Evolutionary conservation across 2,888 invertebrate species (phyloP).

Genomic region (Emesis russula): DNA sequence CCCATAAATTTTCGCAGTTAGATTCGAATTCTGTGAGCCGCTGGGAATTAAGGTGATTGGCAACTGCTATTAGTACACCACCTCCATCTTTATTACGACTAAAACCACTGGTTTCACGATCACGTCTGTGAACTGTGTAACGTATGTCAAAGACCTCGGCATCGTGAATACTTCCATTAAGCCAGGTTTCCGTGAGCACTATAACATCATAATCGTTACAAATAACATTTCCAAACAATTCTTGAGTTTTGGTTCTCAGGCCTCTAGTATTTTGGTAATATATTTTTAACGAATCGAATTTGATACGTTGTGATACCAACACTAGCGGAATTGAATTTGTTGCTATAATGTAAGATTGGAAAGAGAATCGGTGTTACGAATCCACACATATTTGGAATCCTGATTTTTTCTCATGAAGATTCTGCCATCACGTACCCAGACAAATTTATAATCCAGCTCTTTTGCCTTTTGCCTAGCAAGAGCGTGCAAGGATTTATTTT

Average conservation of each 20-base stretch:
- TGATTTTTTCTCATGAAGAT: not conserved
- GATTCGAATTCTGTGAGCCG: not conserved
- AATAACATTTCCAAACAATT: not conserved
- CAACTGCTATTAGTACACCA: not conserved
- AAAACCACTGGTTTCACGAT: not conserved
- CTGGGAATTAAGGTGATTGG: not conserved
- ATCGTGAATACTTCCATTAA: not conserved
- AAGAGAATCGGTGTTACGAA: not conserved
- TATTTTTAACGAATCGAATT: not conserved
- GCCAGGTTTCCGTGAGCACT: not conserved
- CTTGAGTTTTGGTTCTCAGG: not conserved
- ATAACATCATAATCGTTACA: not conserved
- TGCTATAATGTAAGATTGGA: no score
- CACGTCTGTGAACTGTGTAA: not conserved
- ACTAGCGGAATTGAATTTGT: not conserved
- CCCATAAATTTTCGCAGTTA: not conserved
- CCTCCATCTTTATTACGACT: not conserved
- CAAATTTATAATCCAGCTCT: not conserved
- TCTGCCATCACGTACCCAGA: not conserved
- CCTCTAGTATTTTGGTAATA: not conserved
- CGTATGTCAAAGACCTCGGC: not conserved
- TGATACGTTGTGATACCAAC: not conserved
- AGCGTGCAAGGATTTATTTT: not conserved
- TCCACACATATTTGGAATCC: not conserved
- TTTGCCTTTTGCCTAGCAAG: not conserved